Conservation (phyloP, 2,888 invertebrate species). For the Pristionchus fissidentatus region DNA sequence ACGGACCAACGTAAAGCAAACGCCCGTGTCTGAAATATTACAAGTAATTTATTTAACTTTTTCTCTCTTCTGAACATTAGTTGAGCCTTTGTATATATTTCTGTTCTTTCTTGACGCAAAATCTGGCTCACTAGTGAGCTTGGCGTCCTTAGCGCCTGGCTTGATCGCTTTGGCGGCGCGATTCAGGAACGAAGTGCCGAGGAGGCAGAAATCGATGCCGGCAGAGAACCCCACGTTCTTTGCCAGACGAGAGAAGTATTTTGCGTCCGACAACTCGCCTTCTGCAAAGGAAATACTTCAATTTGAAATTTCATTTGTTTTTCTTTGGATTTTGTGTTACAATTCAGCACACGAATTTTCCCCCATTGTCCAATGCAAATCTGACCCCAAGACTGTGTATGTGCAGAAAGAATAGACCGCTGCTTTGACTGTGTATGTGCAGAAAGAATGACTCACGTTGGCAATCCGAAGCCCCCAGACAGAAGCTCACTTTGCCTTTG, state of each 20-base stretch:
- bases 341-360: too few relatives aligned
- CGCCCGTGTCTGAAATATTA: slow-evolving; percentile 28
- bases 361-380: too few relatives aligned
- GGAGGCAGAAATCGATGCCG: not conserved
- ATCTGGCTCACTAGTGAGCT: not conserved
- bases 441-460: not conserved
- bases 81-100: too few relatives aligned
- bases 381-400: too few relatives aligned
- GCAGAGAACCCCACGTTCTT: not conserved
- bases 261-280: not conserved
- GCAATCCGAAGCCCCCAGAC: slow-evolving; percentile 48
- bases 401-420: too few relatives aligned
- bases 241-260: not conserved
- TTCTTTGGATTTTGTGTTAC: too few relatives aligned
- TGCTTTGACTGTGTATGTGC: too few relatives aligned
- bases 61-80: not conserved
- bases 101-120: too few relatives aligned
- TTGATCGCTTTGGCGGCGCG: not conserved
- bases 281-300: not conserved
- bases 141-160: not conserved
- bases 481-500: slow-evolving; percentile 49
- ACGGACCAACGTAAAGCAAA: slow-evolving; percentile 49
- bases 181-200: not conserved
- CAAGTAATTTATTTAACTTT: too few relatives aligned
- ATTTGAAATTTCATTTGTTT: too few relatives aligned